Base-by-base conservation (phyloP, 2,113 vertebrate genomes). In the Donacobius atricapilla region DNA sequence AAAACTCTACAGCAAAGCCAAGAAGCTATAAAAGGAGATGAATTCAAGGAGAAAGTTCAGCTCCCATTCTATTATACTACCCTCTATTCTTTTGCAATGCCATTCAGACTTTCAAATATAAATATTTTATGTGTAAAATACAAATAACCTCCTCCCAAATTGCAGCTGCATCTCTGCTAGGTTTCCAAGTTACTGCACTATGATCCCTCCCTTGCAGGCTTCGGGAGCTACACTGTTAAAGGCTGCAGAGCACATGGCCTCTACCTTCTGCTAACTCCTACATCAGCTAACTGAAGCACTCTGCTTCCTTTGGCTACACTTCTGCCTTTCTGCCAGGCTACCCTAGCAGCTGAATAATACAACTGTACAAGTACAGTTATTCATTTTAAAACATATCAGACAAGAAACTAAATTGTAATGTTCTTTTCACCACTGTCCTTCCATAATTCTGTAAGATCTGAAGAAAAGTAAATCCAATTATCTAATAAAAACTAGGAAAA, bases 21-120 rank as follows among this genome's bases (percentile, higher is more conserved):
- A 90, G 44, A 48, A 71, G 48, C 93, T 92, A 89, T 87, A 93
- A 92, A 92, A 95, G 83, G 86, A 92, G 69, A 89, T 13, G 33
- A 3, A 1, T 44, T 61, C 80, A 94, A 94, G 94, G 60, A 90
- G 76, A 83, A 81, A 76, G 72, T 71, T 87, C 64, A 89, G 72
- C 25, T 89, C 71, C 27, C n/a, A 13, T 18, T 75, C 47, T 82
- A 27, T 66, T 58, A 44, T n/a, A 56, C 78, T 57, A 30, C 6
- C 27, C 50, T 79, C 44, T 72, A 69, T 53, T 65, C 61, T 73
- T 56, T 9, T 63, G 44, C 75, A 83, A 42, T 22, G 10, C 25
- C 42, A 68, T 73, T 88, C 44, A 70, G 79, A 28, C 33, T 90
- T 73, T 15, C 25, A 56, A 9, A 39, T 64, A 56, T 63, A 42